Conservation (phyloP, 2,797 vertebrate genomes). For the Sebastolobus alascanus region DNA sequence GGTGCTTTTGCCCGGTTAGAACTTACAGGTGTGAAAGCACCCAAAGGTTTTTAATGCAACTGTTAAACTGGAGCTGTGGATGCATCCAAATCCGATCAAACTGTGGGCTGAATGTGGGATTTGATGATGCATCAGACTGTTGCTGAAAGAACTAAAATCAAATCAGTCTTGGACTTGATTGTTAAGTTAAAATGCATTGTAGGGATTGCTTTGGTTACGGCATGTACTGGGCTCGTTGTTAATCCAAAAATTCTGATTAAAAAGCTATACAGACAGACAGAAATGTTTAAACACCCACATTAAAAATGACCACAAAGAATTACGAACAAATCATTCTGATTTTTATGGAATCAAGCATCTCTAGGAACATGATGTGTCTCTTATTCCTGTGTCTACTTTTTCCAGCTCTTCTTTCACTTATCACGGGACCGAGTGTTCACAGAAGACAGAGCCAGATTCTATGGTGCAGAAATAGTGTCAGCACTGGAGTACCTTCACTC, state of each 20-base stretch:
- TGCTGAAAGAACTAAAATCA: not conserved
- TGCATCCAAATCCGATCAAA: not conserved
- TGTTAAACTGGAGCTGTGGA: not conserved
- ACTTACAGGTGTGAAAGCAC: not conserved
- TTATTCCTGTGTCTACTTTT: not conserved
- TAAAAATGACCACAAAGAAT: not conserved
- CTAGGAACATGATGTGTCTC: fast-evolving
- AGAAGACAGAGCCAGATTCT: conserved; percentile 94
- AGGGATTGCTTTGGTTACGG: not conserved
- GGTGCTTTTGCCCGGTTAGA: not conserved
- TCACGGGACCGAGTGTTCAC: conserved; percentile 95
- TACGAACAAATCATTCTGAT: not conserved
- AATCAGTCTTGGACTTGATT: not conserved
- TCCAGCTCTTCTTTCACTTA: conserved; percentile 94
- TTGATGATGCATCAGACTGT: not conserved
- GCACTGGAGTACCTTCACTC: conserved; percentile 96
- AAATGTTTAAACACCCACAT: not conserved
- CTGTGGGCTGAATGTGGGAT: not conserved
- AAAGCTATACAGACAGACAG: too few relatives aligned
- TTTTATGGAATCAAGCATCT: not conserved
- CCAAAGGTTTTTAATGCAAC: not conserved
- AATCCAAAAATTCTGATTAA: not conserved
- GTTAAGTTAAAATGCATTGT: not conserved
- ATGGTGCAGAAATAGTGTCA: conserved; percentile 96
- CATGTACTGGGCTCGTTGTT: not conserved